Conservation (phyloP, 2,113 vertebrate species). For the Cercocebus atys region DNA sequence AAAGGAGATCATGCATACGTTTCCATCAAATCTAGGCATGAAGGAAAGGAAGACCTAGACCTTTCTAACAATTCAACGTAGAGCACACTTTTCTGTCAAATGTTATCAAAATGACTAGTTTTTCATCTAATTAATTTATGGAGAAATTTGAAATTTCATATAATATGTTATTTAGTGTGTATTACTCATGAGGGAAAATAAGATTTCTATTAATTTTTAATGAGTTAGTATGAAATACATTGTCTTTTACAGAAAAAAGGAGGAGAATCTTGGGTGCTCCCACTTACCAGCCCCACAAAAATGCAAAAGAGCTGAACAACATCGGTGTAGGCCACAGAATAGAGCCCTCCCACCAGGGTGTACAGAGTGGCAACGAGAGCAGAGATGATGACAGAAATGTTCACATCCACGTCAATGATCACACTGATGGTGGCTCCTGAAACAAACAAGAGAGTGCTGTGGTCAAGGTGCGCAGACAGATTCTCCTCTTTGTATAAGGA, state of each 20-base stretch:
- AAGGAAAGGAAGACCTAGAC: background rate
- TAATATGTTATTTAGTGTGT: background rate
- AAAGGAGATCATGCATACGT: background rate
- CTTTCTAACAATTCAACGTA: background rate
- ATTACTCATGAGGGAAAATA: background rate
- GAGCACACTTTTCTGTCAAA: background rate
- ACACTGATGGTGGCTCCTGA: constrained; percentile 97
- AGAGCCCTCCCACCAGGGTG: constrained; percentile 95
- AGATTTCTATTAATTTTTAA: background rate
- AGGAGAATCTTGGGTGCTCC: background rate
- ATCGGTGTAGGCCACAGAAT: constrained; percentile 97
- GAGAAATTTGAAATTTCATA: background rate
- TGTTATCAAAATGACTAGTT: background rate
- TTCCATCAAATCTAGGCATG: background rate
- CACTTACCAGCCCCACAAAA: constrained; percentile 95
- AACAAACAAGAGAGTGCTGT: background rate
- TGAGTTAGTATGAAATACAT: background rate
- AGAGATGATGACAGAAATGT: constrained; percentile 93
- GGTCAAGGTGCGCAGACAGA: background rate
- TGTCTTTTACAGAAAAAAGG: background rate
- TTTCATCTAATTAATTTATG: background rate
- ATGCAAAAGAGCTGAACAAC: constrained; percentile 99
- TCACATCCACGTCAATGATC: constrained; percentile 94
- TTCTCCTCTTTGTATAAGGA: background rate
- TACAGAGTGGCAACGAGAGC: constrained; percentile 95